phyloP scores from a whole-genome alignment of 2,797 vertebrate species.

The Phrynocephalus guinanensis region DNA sequence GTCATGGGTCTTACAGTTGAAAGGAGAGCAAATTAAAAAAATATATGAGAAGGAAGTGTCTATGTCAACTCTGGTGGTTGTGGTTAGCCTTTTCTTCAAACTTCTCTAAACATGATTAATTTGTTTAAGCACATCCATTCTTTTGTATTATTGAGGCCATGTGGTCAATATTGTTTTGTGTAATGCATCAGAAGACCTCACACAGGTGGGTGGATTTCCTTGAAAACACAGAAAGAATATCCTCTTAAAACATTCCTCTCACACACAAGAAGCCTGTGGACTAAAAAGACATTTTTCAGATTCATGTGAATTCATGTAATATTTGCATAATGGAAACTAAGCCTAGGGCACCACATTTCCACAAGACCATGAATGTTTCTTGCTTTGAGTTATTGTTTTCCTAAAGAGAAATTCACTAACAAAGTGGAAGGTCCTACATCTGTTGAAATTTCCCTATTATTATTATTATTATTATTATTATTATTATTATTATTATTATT shows the following conservation, averaged over 20 bases:
- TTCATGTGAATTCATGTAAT: neutral
- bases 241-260: neutral
- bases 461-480: too few relatives aligned
- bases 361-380: neutral
- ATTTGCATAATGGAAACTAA: neutral
- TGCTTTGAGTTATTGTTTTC: neutral
- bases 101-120: too few relatives aligned
- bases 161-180: neutral
- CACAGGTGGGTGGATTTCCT: neutral
- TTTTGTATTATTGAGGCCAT: neutral
- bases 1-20: too few relatives aligned
- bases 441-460: neutral
- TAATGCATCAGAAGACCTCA: neutral
- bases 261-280: neutral
- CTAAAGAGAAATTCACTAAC: neutral
- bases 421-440: neutral
- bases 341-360: neutral
- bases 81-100: too few relatives aligned
- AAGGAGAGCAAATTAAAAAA: too few relatives aligned
- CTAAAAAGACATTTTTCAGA: neutral
- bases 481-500: too few relatives aligned
- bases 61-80: too few relatives aligned
- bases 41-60: too few relatives aligned
- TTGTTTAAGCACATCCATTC: neutral
- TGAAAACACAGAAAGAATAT: neutral